phyloP scores from a whole-genome alignment of 2,113 vertebrate genomes.

The Aspiorhynchus laticeps region DNA sequence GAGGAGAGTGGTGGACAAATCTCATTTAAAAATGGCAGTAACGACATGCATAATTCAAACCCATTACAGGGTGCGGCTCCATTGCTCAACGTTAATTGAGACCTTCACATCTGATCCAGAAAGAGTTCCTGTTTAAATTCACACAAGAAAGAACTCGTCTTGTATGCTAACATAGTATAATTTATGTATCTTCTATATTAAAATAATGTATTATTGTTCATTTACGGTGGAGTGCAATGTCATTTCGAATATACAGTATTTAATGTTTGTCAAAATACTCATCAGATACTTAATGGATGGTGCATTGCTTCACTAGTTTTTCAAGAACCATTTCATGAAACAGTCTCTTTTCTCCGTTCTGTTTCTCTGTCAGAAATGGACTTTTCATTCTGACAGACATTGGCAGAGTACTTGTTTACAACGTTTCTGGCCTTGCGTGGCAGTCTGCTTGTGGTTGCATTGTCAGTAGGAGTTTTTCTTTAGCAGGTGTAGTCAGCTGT shows the following conservation, averaged over 20 bases:
- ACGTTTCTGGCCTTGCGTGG: constrained; percentile 2
- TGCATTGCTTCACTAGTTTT: background rate
- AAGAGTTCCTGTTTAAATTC: constrained; percentile 35
- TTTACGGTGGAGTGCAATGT: background rate
- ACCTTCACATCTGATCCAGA: constrained; percentile 45
- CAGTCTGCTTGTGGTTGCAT: constrained; percentile 2
- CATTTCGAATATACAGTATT: constrained; percentile 8
- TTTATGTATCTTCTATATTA: background rate
- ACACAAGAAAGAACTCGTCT: constrained; percentile 7
- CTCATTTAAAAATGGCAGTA: constrained; percentile 50
- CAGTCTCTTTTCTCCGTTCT: background rate
- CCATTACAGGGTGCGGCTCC: constrained; percentile 37
- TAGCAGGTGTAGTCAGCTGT: constrained; percentile 33
- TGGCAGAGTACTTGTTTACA: constrained; percentile 33
- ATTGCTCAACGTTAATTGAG: constrained; percentile 45
- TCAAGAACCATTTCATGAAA: constrained; percentile 7
- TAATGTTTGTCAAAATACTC: constrained; percentile 22
- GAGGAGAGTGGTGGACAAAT: constrained; percentile 27
- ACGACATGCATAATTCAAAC: constrained; percentile 50
- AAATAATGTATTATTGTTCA: background rate
- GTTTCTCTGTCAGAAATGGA: background rate
- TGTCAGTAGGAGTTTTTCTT: constrained; percentile 27
- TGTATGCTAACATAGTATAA: background rate
- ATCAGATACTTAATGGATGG: background rate
- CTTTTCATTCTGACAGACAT: constrained; percentile 14